Evolutionary conservation across 2,113 vertebrate genomes (phyloP).

Genomic region (Phalacrocorax pelagicus): DNA sequence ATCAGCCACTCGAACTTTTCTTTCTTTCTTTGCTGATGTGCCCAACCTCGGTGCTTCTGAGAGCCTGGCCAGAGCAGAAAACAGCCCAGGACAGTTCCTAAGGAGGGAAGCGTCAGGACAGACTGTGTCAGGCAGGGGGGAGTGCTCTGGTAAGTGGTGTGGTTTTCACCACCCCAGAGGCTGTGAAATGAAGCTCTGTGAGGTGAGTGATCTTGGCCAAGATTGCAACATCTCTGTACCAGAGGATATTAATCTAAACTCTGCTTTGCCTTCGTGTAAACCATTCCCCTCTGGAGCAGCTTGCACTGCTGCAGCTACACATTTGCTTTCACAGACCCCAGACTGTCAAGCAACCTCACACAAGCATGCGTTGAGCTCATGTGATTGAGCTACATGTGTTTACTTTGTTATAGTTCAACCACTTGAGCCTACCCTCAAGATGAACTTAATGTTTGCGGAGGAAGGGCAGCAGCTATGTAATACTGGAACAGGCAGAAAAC

Average conservation of each 20-base stretch:
- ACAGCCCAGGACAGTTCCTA: not conserved
- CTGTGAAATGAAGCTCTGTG: not conserved
- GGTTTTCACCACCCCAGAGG: not conserved
- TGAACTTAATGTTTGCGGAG: slow-evolving; percentile 72
- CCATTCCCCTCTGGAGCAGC: slow-evolving; percentile 3
- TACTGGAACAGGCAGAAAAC: slow-evolving; percentile 21
- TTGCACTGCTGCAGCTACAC: slow-evolving; percentile 22
- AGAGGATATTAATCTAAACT: slow-evolving; percentile 34
- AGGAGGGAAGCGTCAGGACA: not conserved
- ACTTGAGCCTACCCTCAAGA: slow-evolving; percentile 70
- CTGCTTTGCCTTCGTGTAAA: slow-evolving; percentile 34
- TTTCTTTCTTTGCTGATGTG: not conserved
- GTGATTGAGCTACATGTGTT: slow-evolving; percentile 61
- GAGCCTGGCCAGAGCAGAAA: not conserved
- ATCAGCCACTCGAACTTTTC: not conserved
- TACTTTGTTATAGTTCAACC: slow-evolving; percentile 64
- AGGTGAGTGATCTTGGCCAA: not conserved
- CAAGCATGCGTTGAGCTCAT: slow-evolving; percentile 32
- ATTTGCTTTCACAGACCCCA: slow-evolving; percentile 26
- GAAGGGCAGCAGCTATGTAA: slow-evolving; percentile 59
- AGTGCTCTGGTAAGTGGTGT: not conserved
- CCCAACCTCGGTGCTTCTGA: not conserved
- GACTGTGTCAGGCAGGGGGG: accelerated
- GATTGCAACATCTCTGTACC: slow-evolving; percentile 12
- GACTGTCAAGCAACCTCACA: slow-evolving; percentile 53